Percentiles rank a stretch among this genome's conserved stretches.
phyloP scores from a whole-genome alignment of 92 coral and sea anemone species.

The Palythoa heliodiscus region DNA sequence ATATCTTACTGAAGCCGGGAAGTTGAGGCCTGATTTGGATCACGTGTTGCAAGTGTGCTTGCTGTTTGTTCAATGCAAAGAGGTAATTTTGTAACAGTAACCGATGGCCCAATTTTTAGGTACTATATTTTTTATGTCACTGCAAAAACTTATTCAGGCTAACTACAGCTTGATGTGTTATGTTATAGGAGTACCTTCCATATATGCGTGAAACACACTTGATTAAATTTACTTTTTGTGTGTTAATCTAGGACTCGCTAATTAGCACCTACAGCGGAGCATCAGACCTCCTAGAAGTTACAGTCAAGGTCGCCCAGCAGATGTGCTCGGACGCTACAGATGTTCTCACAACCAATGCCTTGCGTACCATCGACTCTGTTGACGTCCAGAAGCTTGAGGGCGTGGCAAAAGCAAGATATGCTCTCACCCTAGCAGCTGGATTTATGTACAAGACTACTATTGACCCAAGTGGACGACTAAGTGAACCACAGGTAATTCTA shows the following conservation, averaged over 20 bases:
- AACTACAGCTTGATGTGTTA: no score
- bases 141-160: no score
- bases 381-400: slow-evolving; percentile 61
- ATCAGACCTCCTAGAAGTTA: slow-evolving; percentile 48
- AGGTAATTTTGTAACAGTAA: slow-evolving; percentile 49
- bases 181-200: no score
- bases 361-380: no score
- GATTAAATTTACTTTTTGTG: no score
- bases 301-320: background rate
- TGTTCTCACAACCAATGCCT: slow-evolving; percentile 1
- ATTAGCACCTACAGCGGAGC: slow-evolving; percentile 50
- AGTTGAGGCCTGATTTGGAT: slow-evolving; percentile 53
- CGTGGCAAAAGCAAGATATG: slow-evolving; percentile 50
- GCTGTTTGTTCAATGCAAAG: slow-evolving; percentile 73
- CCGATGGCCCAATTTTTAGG: no score
- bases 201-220: no score
- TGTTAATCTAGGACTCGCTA: slow-evolving; percentile 51
- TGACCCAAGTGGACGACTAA: background rate
- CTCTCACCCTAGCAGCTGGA: slow-evolving; percentile 43
- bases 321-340: slow-evolving; percentile 42
- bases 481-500: no score
- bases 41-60: slow-evolving; percentile 61
- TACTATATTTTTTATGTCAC: no score
- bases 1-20: no score
- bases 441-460: slow-evolving; percentile 57